These are phyloP conservation scores for Cynodonichthys magdalenae DNA, from an alignment of 2,797 vertebrate genomes.

Conservation along the genomic window DNA sequence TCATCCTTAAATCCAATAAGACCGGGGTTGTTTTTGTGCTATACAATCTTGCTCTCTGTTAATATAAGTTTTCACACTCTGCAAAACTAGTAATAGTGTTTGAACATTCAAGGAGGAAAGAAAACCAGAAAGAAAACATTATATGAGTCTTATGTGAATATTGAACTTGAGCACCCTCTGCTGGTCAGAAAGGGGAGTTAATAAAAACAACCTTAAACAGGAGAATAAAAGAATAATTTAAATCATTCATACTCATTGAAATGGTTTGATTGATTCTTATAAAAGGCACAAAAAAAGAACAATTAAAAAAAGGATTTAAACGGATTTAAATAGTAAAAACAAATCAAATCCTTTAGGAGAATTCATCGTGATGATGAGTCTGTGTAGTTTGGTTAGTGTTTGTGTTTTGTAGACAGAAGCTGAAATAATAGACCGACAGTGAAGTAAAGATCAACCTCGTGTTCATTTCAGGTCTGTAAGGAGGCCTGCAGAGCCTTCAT, in stretches of 20 bases:
- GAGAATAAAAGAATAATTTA: neutral
- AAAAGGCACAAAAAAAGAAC: no score
- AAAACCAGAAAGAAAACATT: no score
- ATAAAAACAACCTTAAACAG: neutral
- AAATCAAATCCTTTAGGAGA: neutral
- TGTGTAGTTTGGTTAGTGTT: neutral
- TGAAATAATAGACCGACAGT: conserved; percentile 14
- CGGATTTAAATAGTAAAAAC: conserved; percentile 1
- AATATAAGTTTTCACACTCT: no score
- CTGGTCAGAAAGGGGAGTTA: conserved; percentile 4
- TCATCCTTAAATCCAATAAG: no score
- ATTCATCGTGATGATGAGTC: neutral
- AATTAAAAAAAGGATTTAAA: neutral
- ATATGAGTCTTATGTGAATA: neutral
- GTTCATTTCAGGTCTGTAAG: conserved; percentile 76
- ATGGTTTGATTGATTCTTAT: neutral
- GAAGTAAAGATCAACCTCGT: neutral
- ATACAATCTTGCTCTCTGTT: no score
- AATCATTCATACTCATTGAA: neutral
- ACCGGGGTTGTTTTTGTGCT: no score
- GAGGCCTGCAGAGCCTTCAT: conserved; percentile 94
- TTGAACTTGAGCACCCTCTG: conserved; percentile 3
- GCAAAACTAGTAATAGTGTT: no score
- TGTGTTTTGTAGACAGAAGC: neutral
- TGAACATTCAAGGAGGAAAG: no score